phyloP scores from a whole-genome alignment of 2,888 invertebrate species.

The Dryobotodes eremita region DNA sequence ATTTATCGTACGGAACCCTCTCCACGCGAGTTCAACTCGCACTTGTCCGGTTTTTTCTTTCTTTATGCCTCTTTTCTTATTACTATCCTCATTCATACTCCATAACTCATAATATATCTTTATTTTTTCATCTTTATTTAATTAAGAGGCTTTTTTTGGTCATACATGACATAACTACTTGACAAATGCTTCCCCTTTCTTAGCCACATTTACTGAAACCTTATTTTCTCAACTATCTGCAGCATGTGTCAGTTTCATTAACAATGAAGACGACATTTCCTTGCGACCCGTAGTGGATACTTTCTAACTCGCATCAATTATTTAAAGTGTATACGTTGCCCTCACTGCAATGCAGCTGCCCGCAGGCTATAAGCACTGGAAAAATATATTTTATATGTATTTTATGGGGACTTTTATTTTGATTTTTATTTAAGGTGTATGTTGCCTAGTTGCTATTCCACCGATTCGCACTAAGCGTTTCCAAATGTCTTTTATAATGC shows the following conservation, averaged over 20 bases:
- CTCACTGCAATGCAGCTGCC: slow-evolving; percentile 56
- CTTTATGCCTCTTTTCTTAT: background rate
- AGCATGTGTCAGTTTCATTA: slow-evolving; percentile 42
- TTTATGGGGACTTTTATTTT: too few species aligned
- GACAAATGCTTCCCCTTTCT: background rate
- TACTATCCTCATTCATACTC: background rate
- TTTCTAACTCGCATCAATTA: slow-evolving; percentile 59
- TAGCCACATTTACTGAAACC: background rate
- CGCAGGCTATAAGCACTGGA: background rate
- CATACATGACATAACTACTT: background rate
- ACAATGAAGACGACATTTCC: slow-evolving; percentile 38
- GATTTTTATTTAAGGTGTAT: too few species aligned
- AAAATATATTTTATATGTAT: background rate
- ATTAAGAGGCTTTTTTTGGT: too few species aligned
- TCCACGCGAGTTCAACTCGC: too few species aligned
- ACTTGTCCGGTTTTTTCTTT: too few species aligned
- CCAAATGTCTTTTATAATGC: too few species aligned
- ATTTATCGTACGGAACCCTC: too few species aligned
- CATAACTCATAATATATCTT: background rate
- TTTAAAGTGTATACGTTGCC: slow-evolving; percentile 45
- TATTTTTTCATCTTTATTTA: too few species aligned
- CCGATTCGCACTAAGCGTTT: too few species aligned
- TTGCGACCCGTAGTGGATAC: slow-evolving; percentile 23
- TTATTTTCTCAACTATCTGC: slow-evolving; percentile 1
- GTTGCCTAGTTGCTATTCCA: too few species aligned